phyloP scores from a whole-genome alignment of 2,888 invertebrate species.

The Perizoma affinitatum region DNA sequence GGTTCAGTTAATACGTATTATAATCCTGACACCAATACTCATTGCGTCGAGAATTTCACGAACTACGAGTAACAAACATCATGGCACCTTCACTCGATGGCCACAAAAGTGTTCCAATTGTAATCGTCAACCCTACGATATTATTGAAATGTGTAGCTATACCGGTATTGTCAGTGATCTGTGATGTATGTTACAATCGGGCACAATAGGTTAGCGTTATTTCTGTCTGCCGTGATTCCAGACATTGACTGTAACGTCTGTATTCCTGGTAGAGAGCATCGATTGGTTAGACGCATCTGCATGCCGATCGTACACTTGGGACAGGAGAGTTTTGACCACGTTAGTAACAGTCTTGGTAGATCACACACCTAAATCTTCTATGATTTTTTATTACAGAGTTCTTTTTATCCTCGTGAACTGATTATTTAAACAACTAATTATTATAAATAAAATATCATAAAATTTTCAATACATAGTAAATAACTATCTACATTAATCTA shows the following conservation, averaged over 20 bases:
- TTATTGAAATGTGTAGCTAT: conserved; percentile 43
- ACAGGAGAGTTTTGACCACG: neutral
- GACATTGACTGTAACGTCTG: conserved; percentile 41
- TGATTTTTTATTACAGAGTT: no score
- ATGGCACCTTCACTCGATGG: no score
- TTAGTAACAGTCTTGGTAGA: neutral
- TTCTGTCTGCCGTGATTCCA: conserved; percentile 66
- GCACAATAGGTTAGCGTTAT: conserved; percentile 77
- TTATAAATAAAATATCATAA: no score
- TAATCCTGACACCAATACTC: no score
- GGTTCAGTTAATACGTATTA: no score
- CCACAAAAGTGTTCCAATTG: neutral
- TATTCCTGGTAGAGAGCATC: conserved; percentile 10
- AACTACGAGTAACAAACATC: no score
- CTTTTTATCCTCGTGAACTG: no score
- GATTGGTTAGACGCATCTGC: conserved; percentile 13
- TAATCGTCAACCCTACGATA: conserved; percentile 17
- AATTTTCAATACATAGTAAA: no score
- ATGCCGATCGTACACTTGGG: conserved; percentile 10
- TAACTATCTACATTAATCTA: no score
- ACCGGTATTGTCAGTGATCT: conserved; percentile 50
- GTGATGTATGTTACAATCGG: conserved; percentile 57
- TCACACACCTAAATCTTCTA: no score
- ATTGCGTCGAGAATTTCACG: no score
- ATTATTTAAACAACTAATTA: no score